Evolutionary conservation across 2,113 vertebrate species (phyloP).

Genomic region (Osmerus mordax): DNA sequence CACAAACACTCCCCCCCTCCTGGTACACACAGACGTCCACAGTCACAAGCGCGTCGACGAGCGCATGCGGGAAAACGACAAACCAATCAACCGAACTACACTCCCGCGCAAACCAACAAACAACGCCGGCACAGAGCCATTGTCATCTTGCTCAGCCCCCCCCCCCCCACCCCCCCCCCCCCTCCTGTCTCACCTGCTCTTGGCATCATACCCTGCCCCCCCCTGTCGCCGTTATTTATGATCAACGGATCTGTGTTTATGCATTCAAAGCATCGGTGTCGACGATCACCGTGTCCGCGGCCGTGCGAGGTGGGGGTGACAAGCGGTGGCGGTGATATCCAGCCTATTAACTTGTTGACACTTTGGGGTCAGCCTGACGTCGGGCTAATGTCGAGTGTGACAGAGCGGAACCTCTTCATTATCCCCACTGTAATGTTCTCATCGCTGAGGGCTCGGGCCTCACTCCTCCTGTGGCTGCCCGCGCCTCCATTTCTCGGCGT

Average conservation of each 20-base stretch:
- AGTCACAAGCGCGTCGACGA: constrained; percentile 11
- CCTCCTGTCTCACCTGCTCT: neutral
- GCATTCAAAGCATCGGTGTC: constrained; percentile 59
- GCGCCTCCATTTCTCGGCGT: constrained; percentile 35
- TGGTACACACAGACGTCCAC: neutral
- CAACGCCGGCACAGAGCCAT: neutral
- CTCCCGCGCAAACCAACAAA: constrained; percentile 18
- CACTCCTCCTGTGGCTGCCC: constrained; percentile 25
- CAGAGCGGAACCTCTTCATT: constrained; percentile 82
- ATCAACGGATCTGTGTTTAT: constrained; percentile 49
- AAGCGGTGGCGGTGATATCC: constrained; percentile 66
- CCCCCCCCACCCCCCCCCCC: neutral
- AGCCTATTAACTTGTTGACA: constrained; percentile 82
- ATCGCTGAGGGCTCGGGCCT: constrained; percentile 66
- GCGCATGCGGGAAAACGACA: neutral
- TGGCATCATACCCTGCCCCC: neutral
- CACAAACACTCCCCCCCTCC: neutral
- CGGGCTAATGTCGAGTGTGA: constrained; percentile 77
- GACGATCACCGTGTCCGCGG: constrained; percentile 63
- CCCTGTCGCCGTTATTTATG: constrained; percentile 36
- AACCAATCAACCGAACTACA: constrained; percentile 23
- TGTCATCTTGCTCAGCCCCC: neutral
- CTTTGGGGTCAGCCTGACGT: constrained; percentile 77
- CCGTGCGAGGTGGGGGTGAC: constrained; percentile 56
- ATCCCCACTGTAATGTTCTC: constrained; percentile 73